Evolutionary conservation across 1,140 invertebrate genomes (phyloP), one percentile per base, ranked within the genome.

Genomic region (Drosophila tani): DNA sequence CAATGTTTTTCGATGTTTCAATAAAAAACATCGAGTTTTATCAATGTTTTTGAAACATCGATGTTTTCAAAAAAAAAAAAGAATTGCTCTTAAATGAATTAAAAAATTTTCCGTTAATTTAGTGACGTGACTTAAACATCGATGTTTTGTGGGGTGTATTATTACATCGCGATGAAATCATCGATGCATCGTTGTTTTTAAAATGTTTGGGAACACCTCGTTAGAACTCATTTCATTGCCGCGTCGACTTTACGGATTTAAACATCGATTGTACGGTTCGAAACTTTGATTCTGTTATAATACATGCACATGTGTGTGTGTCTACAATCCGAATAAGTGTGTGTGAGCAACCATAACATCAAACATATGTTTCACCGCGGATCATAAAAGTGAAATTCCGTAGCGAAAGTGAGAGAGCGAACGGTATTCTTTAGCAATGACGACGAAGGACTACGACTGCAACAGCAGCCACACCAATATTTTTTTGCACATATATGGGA

Each of bases 401-500:
- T n/a, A 32, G 49, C 17, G 21, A 40, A 24, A 63, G 40, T 35
- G 38, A 46, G 29, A 24, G 21, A 12, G 55, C 35, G 32, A 40
- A 67, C 5, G 17, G 59, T 29, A 41, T 55, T 32, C 21, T 29
- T 49, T 41, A 51, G 53, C 47, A 35, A 77, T 60, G 74, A 77
- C 49, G 17, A 56, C 57, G 32, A 21, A 38, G 43, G 24, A 51
- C 17, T 60, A 27, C 41, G 63, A 59, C 35, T 59, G 24, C 40
- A 76, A 12, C 51, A 69, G 38, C 46, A 46, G 21, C 41, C 51
- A 40, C 57, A 70, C 35, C 21, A 75, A 63, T 27, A 76, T 65
- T 32, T 55, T 21, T 14, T 65, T 29, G 9, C 71, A 66, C 19
- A 68, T 64, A 51, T 79, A 87, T 79, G 79, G 57, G 5, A 82